Conservation (phyloP, 30 jellyfish, hydroid and myxozoan species). For the Aurelia sp. region DNA sequence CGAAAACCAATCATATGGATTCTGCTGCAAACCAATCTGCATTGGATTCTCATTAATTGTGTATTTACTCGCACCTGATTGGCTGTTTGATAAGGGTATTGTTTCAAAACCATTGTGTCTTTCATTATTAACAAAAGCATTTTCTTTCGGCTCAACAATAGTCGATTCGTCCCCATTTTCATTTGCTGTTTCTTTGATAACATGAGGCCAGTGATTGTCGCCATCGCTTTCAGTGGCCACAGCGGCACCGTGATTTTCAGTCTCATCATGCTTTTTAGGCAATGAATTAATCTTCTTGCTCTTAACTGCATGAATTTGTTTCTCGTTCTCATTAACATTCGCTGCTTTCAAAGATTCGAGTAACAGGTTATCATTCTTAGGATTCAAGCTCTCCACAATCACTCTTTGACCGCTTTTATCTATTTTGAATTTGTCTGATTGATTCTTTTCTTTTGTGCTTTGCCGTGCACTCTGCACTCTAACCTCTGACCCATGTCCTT, state of each 20-base stretch:
- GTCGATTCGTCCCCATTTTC: background rate
- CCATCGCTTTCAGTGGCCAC: background rate
- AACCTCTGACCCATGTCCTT: no score
- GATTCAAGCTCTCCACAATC: constrained; percentile 24
- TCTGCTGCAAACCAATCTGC: constrained; percentile 9
- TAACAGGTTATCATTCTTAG: constrained; percentile 19
- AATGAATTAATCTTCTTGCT: no score
- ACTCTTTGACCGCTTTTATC: constrained; percentile 32
- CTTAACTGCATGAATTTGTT: no score
- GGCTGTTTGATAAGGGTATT: constrained; percentile 9
- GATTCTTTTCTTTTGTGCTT: no score
- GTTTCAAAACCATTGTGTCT: constrained; percentile 24
- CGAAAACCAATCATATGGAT: background rate
- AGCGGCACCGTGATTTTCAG: no score
- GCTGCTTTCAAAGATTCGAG: constrained; percentile 18
- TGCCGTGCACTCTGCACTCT: no score
- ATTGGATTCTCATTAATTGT: constrained; percentile 5
- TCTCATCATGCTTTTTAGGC: no score
- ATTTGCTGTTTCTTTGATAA: constrained; percentile 18
- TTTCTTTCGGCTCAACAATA: background rate
- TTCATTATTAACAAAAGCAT: background rate
- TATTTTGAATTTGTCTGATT: background rate
- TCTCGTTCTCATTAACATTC: background rate
- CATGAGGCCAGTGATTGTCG: background rate
- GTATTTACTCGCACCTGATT: constrained; percentile 28